Base-by-base conservation (phyloP, 2,797 vertebrate species). In the Bovichtus diacanthus region DNA sequence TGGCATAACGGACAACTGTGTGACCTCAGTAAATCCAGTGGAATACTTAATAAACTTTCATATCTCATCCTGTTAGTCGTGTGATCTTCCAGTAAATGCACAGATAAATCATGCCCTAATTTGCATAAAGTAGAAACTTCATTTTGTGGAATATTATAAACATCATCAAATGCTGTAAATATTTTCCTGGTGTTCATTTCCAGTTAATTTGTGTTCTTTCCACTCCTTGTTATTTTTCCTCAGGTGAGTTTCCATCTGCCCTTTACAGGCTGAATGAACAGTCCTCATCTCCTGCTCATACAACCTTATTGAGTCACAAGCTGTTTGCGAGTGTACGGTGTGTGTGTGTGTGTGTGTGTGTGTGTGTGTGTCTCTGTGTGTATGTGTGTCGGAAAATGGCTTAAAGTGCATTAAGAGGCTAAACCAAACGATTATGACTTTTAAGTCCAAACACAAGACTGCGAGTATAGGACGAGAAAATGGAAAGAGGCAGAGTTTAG, bases 381-480 rank as follows among this genome's bases (percentile, higher is more conserved):
- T 34, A 31, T 34, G 31, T 74, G 15, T 75, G 65, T 82, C 0
- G 49, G 76, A 70, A 81, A 84, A 84, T n/a, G 51, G 82, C 77
- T 85, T 76, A 67, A 75, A 78, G 74, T 84, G 63, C 76, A 70
- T 85, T 80, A 76, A 62, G 65, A 70, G 68, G 80, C 75, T 79
- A 68, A 87, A 85, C n/a, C 27, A 36, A 62, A 80, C 27, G 63
- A 78, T 86, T 72, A 78, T 70, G 68, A 67, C 70, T 78, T 75
- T 85, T 83, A 83, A 87, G 80, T 81, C 74, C 71, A 70, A 85
- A 81, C 82, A 85, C 71, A 76, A 76, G 82, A 82, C 59, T 47
- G 15, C 70, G 81, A 78, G 74, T 76, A 58, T 63, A 62, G 10
- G 60, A 77, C 59, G 47, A 73, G 47, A 41, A 66, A 51, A 76